Evolutionary conservation across 2,113 vertebrate genomes (phyloP).

Genomic region (Scatophagus argus): DNA sequence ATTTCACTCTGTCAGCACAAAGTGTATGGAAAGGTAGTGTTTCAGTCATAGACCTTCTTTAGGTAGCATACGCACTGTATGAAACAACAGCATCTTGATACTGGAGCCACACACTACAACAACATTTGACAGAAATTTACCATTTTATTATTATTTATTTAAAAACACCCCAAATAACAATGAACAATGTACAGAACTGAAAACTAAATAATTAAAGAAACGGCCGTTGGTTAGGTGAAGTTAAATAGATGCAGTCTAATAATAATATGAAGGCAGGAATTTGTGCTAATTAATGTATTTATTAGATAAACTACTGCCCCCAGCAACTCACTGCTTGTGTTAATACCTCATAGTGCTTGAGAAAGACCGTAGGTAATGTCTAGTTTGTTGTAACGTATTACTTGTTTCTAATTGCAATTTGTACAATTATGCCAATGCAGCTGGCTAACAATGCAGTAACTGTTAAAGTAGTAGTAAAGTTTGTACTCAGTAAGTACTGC

Average conservation of each 20-base stretch:
- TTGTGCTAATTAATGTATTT: neutral
- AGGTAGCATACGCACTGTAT: neutral
- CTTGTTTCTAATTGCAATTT: neutral
- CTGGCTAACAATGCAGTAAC: neutral
- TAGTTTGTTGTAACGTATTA: neutral
- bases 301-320: neutral
- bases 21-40: neutral
- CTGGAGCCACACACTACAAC: neutral
- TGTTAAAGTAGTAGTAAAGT: conserved; percentile 11
- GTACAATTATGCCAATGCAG: neutral
- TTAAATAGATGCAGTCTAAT: neutral
- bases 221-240: neutral
- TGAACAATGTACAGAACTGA: neutral
- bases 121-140: neutral
- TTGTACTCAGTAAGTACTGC: too few relatives aligned
- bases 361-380: neutral
- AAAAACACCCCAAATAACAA: neutral
- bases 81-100: neutral
- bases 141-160: neutral
- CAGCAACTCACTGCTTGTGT: conserved; percentile 4
- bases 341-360: conserved; percentile 1
- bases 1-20: neutral
- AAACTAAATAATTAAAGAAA: neutral
- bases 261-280: neutral
- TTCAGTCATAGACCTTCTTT: neutral